These are phyloP conservation scores for Alloplasta piceator DNA, from an alignment of 2,888 invertebrate genomes.

Conservation along the genomic window DNA sequence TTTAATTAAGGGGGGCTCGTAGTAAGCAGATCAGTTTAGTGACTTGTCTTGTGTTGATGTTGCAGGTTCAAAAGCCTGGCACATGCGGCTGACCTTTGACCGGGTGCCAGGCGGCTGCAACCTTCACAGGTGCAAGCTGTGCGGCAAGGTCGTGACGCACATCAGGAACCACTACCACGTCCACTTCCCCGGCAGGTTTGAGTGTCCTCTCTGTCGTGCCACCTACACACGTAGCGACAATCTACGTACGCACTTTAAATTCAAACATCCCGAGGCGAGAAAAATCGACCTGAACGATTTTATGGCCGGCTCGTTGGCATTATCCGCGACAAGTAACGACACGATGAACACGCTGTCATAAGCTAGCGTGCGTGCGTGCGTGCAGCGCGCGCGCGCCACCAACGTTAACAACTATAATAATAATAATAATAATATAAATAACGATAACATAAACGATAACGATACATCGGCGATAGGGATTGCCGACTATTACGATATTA, in stretches of 20 bases:
- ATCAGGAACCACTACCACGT: conserved; percentile 97
- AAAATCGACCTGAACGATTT: conserved; percentile 90
- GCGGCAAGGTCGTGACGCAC: conserved; percentile 97
- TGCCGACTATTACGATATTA: conserved; percentile 61
- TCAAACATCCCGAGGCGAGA: conserved; percentile 95
- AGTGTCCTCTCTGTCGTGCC: conserved; percentile 95
- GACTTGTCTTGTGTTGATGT: conserved; percentile 86
- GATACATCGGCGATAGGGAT: conserved; percentile 41
- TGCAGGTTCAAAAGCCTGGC: conserved; percentile 97
- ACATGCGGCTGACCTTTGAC: conserved; percentile 97
- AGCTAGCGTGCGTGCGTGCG: conserved; percentile 75
- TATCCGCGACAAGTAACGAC: conserved; percentile 84
- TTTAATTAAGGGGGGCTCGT: conserved; percentile 68
- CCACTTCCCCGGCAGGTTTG: conserved; percentile 96
- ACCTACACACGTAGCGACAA: conserved; percentile 97
- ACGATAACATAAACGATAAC: conserved; percentile 57
- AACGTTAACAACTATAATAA: conserved; percentile 48
- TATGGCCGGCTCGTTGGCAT: conserved; percentile 85
- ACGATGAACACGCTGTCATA: conserved; percentile 85
- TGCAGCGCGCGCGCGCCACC: conserved; percentile 73
- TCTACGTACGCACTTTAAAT: conserved; percentile 96
- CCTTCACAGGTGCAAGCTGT: conserved; percentile 96
- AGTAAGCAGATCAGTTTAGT: conserved; percentile 81
- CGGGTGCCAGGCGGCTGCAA: conserved; percentile 96
- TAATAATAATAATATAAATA: conserved; percentile 26